Base-by-base conservation (phyloP, 2,888 invertebrate species). In the Notocelia uddmanniana region DNA sequence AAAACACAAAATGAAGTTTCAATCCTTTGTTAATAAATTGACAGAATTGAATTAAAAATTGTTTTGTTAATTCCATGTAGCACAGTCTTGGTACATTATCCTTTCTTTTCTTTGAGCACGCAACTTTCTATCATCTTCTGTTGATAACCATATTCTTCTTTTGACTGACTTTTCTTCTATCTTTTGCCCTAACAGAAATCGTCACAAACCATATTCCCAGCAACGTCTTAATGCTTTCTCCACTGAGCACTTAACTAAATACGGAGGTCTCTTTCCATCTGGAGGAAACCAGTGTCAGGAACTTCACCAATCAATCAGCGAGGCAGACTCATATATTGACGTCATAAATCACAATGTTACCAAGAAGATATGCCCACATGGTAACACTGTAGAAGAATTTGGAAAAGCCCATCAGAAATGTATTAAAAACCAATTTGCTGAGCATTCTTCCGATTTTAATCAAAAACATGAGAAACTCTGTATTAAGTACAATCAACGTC, bases 201-300 rank as follows among this genome's bases (percentile, higher is more conserved):
- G 88, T 76, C 91, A 91, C 88, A 93, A 91, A 89, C 90, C 94
- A 89, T 94, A 93, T 88, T 92, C 93, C 84, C 92, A 93, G 85
- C 93, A 93, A 86, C 93, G 92, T 79, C 91, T 93, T 87, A 93
- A 91, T 81, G 91, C 94, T 88, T 93, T 93, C 82, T 92, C 93
- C 80, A 90, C 92, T 83, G 94, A 94, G 83, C 93, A 93, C 88
- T 81, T 94, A 81, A 89, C 91, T 78, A 93, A 94, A 81, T 93
- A 89, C 74, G 93, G 94, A 76, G 90, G 91, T 76, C 86, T 94
- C 64, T 94, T 94, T 80, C 94, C 94, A 50, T 92, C 93, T 60
- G 92, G 93, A 41, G 90, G 85, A 26, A 92, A 92, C 80, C 93
- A 92, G 81, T 94, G 93, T 74, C 93, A 92, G 76, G 93, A 94